Percentiles rank a stretch among this genome's conserved stretches.
These are phyloP conservation scores for Chloroceryle amazona DNA, from an alignment of 2,797 vertebrate genomes.

Conservation along the genomic window DNA sequence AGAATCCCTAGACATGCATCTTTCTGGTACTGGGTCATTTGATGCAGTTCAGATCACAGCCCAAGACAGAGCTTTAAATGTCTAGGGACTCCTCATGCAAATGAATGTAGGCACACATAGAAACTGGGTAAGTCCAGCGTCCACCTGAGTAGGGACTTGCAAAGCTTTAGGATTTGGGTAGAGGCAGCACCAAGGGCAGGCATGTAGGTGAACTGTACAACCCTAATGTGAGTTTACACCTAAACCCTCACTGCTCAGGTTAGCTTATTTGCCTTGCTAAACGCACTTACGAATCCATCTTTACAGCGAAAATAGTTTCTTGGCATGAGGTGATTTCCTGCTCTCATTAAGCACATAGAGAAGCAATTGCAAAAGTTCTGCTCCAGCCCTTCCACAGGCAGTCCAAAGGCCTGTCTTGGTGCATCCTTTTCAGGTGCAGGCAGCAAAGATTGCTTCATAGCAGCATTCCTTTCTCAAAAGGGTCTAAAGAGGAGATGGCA, in stretches of 20 bases:
- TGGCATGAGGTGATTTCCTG: neutral
- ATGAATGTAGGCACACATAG: neutral
- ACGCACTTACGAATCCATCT: neutral
- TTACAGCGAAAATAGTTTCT: neutral
- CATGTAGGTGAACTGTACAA: rapidly evolving
- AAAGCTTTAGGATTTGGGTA: neutral
- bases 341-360: neutral
- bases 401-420: neutral
- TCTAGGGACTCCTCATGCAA: neutral
- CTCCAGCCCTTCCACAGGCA: neutral
- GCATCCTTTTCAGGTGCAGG: neutral
- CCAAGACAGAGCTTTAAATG: neutral
- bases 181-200: neutral
- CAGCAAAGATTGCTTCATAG: neutral
- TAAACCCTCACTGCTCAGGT: neutral
- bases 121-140: neutral
- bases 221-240: neutral
- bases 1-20: neutral
- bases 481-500: neutral
- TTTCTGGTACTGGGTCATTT: neutral
- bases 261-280: neutral
- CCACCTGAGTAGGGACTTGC: neutral
- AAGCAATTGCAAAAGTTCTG: neutral
- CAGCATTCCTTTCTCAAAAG: neutral
- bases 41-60: neutral